Base-by-base conservation (phyloP, 2,888 invertebrate species). In the Scaptomyza cyrtandrae region DNA sequence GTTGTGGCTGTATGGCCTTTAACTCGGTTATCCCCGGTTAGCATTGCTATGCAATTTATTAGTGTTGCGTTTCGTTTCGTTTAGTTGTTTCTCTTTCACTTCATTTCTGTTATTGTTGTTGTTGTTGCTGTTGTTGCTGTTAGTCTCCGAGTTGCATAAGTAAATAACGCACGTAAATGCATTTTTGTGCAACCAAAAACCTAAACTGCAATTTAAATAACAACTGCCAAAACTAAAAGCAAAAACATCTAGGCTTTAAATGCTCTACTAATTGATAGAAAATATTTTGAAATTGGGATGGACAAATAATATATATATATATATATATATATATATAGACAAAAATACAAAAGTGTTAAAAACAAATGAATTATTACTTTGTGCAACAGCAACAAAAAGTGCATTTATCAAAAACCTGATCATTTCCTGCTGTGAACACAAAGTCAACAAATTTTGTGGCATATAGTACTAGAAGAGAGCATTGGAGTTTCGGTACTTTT, bases 131-230 rank as follows among this genome's bases (percentile, higher is more conserved):
- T 44, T 52, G 6, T 19, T 33, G 48, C 37, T 44, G 45, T 16
- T 29, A 29, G 6, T 24, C 46, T 58, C 33, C 48, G 68, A 55
- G 62, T 69, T 72, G 80, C 83, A 80, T 86, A 82, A 86, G 86
- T 86, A 80, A 80, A 80, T 80, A 86, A 82, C 86, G 73, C 83
- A 82, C 83, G 86, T 72, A 79, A 82, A 82, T 80, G 86, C 83
- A 85, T 75, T 80, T 82, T 54, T 78, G 58, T 48, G 43, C 61
- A 46, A 19, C 19, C 10, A 16, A 57, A 50, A 52, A 54, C n/a
- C 62, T 1, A 33, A 84, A 65, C 82, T 71, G 67, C 71, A 82
- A 82, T 68, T 80, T 62, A 77, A 81, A 85, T 63, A 78, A 65
- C 73, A 67, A 24, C 39, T 9, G 39, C 9, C 9, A 10, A 39